A percentile compares a stretch with the other conserved stretches of the same genome.
Evolutionary conservation across 2,888 invertebrate species (phyloP).

Genomic region (Thecophora atra): DNA sequence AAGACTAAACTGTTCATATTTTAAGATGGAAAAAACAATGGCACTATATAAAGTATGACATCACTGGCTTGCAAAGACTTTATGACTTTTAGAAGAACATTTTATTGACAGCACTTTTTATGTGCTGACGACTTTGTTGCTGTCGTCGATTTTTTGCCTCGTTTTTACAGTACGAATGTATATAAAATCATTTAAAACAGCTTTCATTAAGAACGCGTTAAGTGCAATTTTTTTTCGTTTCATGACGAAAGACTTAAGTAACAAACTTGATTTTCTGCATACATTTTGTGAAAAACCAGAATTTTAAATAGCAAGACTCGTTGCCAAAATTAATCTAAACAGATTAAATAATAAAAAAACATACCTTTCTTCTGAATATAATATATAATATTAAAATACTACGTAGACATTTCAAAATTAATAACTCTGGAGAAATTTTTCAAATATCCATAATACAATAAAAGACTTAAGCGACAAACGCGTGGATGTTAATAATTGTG

Average conservation of each 20-base stretch:
- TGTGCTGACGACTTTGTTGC: background rate
- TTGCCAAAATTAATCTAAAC: too few species aligned
- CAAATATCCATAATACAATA: too few species aligned
- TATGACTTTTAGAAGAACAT: background rate
- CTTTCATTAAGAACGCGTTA: background rate
- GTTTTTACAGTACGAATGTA: background rate
- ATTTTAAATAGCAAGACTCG: too few species aligned
- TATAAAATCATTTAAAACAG: background rate
- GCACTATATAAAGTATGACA: slow-evolving; percentile 23
- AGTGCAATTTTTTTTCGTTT: background rate
- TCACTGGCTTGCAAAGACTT: background rate
- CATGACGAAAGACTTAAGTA: slow-evolving; percentile 21
- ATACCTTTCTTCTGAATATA: too few species aligned
- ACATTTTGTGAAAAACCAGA: too few species aligned
- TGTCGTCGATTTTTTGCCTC: background rate
- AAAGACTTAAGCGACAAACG: too few species aligned
- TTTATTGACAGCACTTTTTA: background rate
- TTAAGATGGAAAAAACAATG: slow-evolving; percentile 10
- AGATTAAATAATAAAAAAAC: too few species aligned
- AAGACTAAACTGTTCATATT: background rate
- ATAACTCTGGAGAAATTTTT: too few species aligned
- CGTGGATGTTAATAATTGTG: too few species aligned
- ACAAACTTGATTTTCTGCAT: slow-evolving; percentile 8
- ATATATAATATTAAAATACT: too few species aligned
- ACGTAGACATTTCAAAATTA: too few species aligned